These are phyloP conservation scores for Cryptotermes secundus DNA, from an alignment of 1,140 invertebrate species.

Conservation along the genomic window DNA sequence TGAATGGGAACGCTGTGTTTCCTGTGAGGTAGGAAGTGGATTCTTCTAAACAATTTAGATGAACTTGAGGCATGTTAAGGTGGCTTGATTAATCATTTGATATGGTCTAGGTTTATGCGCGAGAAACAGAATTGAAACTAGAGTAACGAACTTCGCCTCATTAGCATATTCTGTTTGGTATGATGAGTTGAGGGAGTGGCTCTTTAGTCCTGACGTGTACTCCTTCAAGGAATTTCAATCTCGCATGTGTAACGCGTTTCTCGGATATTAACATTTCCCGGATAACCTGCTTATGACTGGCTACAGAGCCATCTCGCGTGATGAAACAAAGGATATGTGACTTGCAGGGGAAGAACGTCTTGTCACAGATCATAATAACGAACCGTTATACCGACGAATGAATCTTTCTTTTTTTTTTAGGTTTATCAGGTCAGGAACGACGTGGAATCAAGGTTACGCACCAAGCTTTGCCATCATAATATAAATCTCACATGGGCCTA, in stretches of 20 bases:
- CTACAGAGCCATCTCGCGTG: neutral
- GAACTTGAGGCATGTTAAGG: too few relatives aligned
- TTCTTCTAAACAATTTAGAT: too few relatives aligned
- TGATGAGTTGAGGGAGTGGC: neutral
- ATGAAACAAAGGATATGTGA: neutral
- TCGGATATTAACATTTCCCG: neutral
- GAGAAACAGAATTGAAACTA: too few relatives aligned
- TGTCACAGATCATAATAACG: neutral
- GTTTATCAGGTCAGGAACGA: neutral
- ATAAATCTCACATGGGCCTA: too few relatives aligned
- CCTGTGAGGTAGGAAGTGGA: too few relatives aligned
- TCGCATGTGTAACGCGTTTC: neutral
- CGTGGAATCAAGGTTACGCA: neutral
- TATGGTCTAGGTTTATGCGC: too few relatives aligned
- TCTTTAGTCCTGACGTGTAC: neutral
- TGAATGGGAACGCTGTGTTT: too few relatives aligned
- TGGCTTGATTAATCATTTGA: too few relatives aligned
- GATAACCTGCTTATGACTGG: neutral
- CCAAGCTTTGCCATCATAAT: neutral
- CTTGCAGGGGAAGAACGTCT: neutral
- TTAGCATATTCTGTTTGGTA: too few relatives aligned
- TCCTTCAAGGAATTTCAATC: too few relatives aligned
- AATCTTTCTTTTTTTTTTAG: neutral
- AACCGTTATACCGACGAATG: neutral
- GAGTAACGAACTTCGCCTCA: too few relatives aligned